phyloP scores from a whole-genome alignment of 35 echinoderm and acorn worm species.

The Anneissia japonica region DNA sequence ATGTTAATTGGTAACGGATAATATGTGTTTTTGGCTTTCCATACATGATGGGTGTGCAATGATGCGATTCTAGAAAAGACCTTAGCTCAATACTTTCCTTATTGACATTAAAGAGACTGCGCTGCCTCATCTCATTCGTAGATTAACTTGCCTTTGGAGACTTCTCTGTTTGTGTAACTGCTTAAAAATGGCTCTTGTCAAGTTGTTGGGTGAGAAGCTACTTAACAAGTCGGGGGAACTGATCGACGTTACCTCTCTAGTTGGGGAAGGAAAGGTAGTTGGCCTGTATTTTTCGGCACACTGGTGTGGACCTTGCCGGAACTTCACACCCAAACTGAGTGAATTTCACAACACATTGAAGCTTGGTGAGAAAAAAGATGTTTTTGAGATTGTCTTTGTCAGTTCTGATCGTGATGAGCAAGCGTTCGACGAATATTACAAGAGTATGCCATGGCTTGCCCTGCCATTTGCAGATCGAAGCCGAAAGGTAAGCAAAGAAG shows the following conservation, averaged over 20 bases:
- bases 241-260: not conserved
- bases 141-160: too few species aligned
- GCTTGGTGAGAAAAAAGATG: not conserved
- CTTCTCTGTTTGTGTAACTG: not conserved
- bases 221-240: not conserved
- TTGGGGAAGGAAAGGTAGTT: constrained; percentile 19
- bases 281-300: constrained; percentile 72
- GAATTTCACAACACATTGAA: constrained; percentile 62
- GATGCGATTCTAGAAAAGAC: too few species aligned
- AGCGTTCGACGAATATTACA: constrained; percentile 32
- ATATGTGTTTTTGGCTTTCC: too few species aligned
- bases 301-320: constrained; percentile 58
- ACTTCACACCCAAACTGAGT: constrained; percentile 45
- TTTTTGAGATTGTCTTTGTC: constrained; percentile 56
- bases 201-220: not conserved
- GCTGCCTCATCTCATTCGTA: too few species aligned
- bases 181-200: not conserved
- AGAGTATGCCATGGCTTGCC: constrained; percentile 52
- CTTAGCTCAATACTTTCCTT: too few species aligned
- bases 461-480: constrained; percentile 41
- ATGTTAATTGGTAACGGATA: too few species aligned
- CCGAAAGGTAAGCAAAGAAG: constrained; percentile 43
- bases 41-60: too few species aligned
- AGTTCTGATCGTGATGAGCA: constrained; percentile 46
- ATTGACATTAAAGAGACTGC: too few species aligned